phyloP scores from a whole-genome alignment of 2,113 vertebrate species.

The Cathartes aura region DNA sequence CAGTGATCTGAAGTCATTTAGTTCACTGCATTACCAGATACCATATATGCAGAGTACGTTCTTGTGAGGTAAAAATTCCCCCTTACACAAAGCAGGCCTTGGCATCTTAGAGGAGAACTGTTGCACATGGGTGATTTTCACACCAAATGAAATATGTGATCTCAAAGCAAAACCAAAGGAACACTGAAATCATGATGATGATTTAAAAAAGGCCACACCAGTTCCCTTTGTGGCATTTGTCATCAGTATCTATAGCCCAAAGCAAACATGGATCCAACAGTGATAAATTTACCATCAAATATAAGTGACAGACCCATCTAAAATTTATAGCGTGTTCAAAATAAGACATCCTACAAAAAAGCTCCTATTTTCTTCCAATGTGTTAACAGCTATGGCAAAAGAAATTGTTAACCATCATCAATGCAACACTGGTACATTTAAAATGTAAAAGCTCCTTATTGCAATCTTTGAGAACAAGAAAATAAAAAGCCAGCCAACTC shows the following conservation, averaged over 20 bases:
- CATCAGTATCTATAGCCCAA: constrained; percentile 32
- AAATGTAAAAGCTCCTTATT: constrained; percentile 35
- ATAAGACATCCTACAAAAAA: background rate
- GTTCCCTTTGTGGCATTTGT: constrained; percentile 51
- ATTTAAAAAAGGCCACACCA: constrained; percentile 18
- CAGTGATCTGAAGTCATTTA: background rate
- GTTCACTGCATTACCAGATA: background rate
- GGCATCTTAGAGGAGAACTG: background rate
- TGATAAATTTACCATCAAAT: constrained; percentile 3
- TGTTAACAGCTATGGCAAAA: constrained; percentile 18
- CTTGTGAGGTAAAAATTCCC: background rate
- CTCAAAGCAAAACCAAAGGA: constrained; percentile 16
- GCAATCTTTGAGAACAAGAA: background rate
- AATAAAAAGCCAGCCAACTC: constrained; percentile 42
- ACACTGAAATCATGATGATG: background rate
- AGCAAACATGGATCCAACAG: constrained; percentile 12
- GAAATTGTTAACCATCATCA: background rate
- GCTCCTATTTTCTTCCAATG: background rate
- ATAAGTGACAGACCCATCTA: background rate
- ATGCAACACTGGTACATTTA: background rate
- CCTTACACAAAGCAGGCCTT: background rate
- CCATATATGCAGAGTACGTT: background rate
- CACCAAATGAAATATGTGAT: background rate
- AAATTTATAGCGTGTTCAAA: background rate
- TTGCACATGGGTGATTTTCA: background rate